These are phyloP conservation scores for Lethrus apterus DNA, from an alignment of 1,140 invertebrate species.

Conservation along the genomic window DNA sequence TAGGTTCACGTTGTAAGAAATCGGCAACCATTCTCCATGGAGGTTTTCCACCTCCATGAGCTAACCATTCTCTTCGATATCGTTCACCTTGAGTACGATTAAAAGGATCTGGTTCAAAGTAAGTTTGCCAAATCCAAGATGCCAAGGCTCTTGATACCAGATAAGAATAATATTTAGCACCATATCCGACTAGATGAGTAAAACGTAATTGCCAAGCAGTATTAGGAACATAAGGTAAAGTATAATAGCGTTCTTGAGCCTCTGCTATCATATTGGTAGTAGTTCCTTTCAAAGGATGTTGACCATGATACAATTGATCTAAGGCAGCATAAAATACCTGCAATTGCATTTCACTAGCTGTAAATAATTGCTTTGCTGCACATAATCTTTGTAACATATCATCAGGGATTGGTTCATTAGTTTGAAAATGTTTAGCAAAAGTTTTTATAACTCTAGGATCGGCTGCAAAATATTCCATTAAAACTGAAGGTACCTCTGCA, in stretches of 20 bases:
- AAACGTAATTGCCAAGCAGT: conserved; percentile 96
- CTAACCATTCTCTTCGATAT: conserved; percentile 69
- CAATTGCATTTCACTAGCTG: conserved; percentile 83
- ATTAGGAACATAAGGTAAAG: conserved; percentile 76
- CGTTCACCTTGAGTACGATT: conserved; percentile 65
- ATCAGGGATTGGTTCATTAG: conserved; percentile 74
- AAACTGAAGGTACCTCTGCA: conserved; percentile 94
- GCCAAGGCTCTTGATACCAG: conserved; percentile 89
- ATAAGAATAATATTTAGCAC: conserved; percentile 98
- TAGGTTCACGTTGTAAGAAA: conserved; percentile 63
- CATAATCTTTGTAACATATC: conserved; percentile 70
- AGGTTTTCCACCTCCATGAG: conserved; percentile 84
- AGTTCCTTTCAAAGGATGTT: conserved; percentile 44
- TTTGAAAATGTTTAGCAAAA: conserved; percentile 90
- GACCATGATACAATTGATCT: conserved; percentile 84
- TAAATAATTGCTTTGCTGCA: conserved; percentile 77
- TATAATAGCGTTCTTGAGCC: conserved; percentile 78
- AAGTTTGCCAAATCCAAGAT: conserved; percentile 86
- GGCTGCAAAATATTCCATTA: conserved; percentile 97
- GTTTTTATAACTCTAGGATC: conserved; percentile 77
- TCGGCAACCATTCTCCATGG: conserved; percentile 63
- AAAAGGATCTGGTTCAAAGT: conserved; percentile 80
- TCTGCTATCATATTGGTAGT: conserved; percentile 76
- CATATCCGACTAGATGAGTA: conserved; percentile 94
- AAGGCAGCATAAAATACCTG: conserved; percentile 84